A percentile compares a stretch with the other conserved stretches of the same genome.
phyloP scores from a whole-genome alignment of 2,797 vertebrate species.

The Brachyrhaphis roseni region DNA sequence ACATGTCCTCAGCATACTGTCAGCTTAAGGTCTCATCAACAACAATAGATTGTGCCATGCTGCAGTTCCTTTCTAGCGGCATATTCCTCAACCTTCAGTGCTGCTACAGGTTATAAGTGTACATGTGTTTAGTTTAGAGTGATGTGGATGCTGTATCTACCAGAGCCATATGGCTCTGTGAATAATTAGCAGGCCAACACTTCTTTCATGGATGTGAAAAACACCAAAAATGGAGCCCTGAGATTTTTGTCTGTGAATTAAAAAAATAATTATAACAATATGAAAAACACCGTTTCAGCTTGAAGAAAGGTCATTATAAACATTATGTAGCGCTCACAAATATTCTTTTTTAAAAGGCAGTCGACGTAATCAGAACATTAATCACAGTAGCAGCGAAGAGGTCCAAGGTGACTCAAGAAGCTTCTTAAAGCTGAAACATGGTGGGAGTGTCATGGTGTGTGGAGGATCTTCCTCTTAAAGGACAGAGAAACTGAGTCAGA shows the following conservation, averaged over 20 bases:
- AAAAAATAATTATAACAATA: neutral
- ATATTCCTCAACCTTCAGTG: constrained; percentile 23
- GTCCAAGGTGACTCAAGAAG: neutral
- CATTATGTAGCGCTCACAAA: constrained; percentile 5
- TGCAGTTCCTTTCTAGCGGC: constrained; percentile 4
- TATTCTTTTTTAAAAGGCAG: neutral
- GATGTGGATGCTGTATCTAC: neutral
- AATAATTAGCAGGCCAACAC: neutral
- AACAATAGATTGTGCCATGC: constrained; percentile 7
- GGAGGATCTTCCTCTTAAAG: neutral
- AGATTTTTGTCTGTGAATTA: neutral
- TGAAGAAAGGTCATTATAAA: neutral
- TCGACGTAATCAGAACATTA: neutral
- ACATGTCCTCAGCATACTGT: neutral
- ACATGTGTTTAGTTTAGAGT: constrained; percentile 13
- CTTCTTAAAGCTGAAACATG: neutral
- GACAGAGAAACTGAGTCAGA: neutral
- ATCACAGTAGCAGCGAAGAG: neutral
- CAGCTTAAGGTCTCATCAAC: constrained; percentile 17
- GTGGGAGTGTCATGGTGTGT: neutral
- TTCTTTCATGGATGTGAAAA: neutral
- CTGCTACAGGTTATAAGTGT: constrained; percentile 3
- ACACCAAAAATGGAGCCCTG: neutral
- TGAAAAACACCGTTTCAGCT: neutral
- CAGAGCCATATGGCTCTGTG: constrained; percentile 1